phyloP scores from a whole-genome alignment of 1,140 invertebrate genomes.

The Triops cancriformis region DNA sequence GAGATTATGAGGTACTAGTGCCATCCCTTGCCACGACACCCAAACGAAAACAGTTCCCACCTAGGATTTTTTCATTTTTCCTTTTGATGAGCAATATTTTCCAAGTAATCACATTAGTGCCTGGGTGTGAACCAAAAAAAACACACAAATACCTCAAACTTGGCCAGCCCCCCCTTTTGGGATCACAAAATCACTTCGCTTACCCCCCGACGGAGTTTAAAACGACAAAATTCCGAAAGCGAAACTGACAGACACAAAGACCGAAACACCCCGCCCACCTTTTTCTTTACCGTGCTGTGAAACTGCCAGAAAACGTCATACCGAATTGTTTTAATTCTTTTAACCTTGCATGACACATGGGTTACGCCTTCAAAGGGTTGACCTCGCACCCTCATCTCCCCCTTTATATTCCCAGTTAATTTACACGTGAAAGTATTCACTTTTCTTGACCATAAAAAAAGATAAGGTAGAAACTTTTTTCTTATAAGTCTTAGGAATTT shows the following conservation, averaged over 20 bases:
- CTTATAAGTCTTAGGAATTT: too few relatives aligned
- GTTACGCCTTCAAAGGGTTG: conserved; percentile 12
- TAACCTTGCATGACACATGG: neutral
- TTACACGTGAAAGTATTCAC: neutral
- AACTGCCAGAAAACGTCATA: neutral
- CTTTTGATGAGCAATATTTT: neutral
- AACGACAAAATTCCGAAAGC: too few relatives aligned
- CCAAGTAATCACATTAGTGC: neutral
- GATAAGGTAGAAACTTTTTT: too few relatives aligned
- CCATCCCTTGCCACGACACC: conserved; percentile 28
- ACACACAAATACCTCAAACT: neutral
- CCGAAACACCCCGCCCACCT: neutral
- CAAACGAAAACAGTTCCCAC: conserved; percentile 2
- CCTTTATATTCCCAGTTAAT: neutral
- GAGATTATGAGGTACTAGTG: conserved; percentile 85
- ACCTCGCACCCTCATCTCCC: neutral
- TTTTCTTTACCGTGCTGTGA: conserved; percentile 8
- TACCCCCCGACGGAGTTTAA: too few relatives aligned
- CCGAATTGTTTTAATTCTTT: neutral
- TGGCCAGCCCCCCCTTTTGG: neutral
- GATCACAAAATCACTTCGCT: neutral
- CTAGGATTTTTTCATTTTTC: neutral
- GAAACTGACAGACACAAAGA: too few relatives aligned
- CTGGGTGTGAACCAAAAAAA: neutral
- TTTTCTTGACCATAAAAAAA: too few relatives aligned